phyloP scores from a whole-genome alignment of 2,113 vertebrate genomes.

The Xiphorhynchus elegans region DNA sequence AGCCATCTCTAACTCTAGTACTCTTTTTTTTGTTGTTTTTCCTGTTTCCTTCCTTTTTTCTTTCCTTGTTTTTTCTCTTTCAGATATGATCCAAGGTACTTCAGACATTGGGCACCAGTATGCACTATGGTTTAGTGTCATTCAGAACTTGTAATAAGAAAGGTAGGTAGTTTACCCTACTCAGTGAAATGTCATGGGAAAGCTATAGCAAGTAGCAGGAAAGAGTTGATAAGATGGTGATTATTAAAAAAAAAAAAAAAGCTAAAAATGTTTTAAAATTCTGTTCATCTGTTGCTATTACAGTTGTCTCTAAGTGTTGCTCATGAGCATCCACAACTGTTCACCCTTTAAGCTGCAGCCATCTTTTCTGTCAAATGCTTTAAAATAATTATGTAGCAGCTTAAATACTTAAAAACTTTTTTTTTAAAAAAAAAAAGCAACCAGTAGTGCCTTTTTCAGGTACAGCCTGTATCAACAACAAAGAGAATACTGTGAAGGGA shows the following conservation, averaged over 20 bases:
- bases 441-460: not conserved
- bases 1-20: not conserved
- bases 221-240: not conserved
- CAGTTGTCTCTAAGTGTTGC: not conserved
- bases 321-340: not conserved
- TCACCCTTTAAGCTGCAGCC: not conserved
- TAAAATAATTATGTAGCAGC: not conserved
- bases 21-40: not conserved
- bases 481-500: constrained; percentile 53
- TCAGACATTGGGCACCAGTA: not conserved
- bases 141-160: not conserved
- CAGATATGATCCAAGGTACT: not conserved
- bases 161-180: not conserved
- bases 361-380: not conserved
- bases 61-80: not conserved
- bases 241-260: not conserved
- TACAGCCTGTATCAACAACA: constrained; percentile 29
- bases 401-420: not conserved
- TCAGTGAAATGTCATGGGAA: not conserved
- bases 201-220: not conserved
- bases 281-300: not conserved
- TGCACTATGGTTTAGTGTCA: not conserved
- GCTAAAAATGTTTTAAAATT: not conserved
- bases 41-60: not conserved
- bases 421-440: not conserved